Conservation (phyloP, 2,797 vertebrate species). For the Hippopotamyrus pictus region DNA sequence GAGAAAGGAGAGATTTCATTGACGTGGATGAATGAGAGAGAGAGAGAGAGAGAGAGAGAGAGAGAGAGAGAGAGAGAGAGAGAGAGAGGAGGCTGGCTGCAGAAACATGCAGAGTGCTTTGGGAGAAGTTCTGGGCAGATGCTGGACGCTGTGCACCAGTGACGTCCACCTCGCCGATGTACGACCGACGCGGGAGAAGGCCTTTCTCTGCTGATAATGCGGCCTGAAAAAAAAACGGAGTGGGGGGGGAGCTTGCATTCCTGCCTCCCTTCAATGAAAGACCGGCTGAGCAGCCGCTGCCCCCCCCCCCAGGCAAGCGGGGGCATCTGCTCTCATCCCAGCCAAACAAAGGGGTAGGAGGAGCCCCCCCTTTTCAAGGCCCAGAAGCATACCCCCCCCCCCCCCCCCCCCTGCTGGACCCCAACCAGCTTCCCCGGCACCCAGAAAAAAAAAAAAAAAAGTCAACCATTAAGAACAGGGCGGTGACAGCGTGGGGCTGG, state of each 20-base stretch:
- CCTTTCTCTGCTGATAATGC: slow-evolving; percentile 60
- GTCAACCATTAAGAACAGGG: neutral
- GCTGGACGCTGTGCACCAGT: slow-evolving; percentile 53
- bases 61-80: too few species aligned
- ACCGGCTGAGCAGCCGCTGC: slow-evolving; percentile 47
- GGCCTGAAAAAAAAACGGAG: slow-evolving; percentile 28
- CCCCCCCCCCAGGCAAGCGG: slow-evolving; percentile 62
- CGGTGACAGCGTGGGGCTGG: neutral
- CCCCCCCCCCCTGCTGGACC: neutral
- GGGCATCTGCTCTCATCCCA: slow-evolving; percentile 31
- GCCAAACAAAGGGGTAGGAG: slow-evolving; percentile 7
- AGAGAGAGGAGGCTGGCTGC: neutral
- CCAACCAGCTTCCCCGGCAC: neutral
- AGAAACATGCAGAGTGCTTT: neutral
- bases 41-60: neutral
- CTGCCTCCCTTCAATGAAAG: slow-evolving; percentile 70
- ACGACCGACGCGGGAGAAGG: slow-evolving; percentile 66
- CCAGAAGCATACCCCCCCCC: neutral
- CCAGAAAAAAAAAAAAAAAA: neutral
- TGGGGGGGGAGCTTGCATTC: slow-evolving; percentile 53
- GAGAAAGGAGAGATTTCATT: neutral
- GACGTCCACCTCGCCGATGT: slow-evolving; percentile 57
- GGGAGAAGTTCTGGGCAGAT: slow-evolving; percentile 31
- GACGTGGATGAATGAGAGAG: neutral
- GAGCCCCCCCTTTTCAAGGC: slow-evolving; percentile 14